A percentile compares a stretch with the other conserved stretches of the same genome.
These are phyloP conservation scores for Nymphalis io DNA, from an alignment of 1,140 invertebrate species.

Conservation along the genomic window DNA sequence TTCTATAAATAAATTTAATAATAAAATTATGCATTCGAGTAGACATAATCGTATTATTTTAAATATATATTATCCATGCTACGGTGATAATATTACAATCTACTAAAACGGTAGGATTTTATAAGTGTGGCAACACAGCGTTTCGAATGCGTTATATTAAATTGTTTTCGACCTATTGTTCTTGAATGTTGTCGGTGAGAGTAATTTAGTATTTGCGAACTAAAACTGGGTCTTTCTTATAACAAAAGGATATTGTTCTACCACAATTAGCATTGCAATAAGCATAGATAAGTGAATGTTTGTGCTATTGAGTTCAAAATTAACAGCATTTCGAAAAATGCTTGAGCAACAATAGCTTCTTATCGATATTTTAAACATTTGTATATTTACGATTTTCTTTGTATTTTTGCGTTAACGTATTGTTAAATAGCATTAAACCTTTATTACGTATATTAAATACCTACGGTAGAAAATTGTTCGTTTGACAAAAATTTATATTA, in stretches of 20 bases:
- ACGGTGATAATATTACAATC: background rate
- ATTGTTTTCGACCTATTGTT: constrained; percentile 58
- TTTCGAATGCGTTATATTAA: constrained; percentile 32
- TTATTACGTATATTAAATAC: background rate
- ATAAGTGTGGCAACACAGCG: constrained; percentile 9
- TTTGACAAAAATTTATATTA: background rate
- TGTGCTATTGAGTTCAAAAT: constrained; percentile 53
- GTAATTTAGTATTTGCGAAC: constrained; percentile 67
- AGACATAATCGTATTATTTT: no score
- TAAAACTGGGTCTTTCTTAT: constrained; percentile 69
- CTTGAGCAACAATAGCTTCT: constrained; percentile 30
- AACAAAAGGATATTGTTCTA: constrained; percentile 73
- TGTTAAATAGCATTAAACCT: constrained; percentile 6
- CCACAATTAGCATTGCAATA: constrained; percentile 70
- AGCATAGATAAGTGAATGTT: constrained; percentile 72
- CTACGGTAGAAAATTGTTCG: background rate
- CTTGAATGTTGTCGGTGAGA: constrained; percentile 53
- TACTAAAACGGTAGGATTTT: background rate
- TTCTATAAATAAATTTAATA: no score
- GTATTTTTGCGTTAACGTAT: constrained; percentile 11
- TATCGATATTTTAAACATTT: constrained; percentile 33
- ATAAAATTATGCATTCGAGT: no score
- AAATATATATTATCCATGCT: no score
- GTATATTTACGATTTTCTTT: constrained; percentile 20
- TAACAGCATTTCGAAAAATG: constrained; percentile 37